Conservation (phyloP, 2,888 invertebrate species). For the Entomobrya proxima region DNA sequence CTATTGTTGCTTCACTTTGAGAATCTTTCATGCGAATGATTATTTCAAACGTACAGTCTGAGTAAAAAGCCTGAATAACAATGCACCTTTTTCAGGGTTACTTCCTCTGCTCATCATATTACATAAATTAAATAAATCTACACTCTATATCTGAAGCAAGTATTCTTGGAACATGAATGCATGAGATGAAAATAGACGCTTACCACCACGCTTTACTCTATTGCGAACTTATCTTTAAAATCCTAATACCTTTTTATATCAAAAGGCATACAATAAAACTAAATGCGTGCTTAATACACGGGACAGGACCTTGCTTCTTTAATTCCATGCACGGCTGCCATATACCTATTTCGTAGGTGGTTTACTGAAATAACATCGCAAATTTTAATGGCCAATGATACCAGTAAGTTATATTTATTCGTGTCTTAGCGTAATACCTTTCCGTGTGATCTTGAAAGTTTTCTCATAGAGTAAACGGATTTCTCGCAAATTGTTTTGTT, state of each 20-base stretch:
- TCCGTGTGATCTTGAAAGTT: constrained; percentile 56
- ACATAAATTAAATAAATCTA: constrained; percentile 34
- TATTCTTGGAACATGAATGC: background rate
- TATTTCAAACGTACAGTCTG: constrained; percentile 27
- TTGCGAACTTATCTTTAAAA: background rate
- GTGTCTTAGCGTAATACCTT: too few species aligned
- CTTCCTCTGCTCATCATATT: constrained; percentile 39
- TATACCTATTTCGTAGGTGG: background rate
- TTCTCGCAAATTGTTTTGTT: background rate
- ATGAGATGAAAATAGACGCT: background rate
- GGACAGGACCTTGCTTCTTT: constrained; percentile 27
- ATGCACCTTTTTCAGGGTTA: constrained; percentile 43
- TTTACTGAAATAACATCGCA: constrained; percentile 2
- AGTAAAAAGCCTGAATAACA: constrained; percentile 16
- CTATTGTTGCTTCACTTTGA: constrained; percentile 23
- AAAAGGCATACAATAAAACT: background rate
- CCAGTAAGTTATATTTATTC: background rate
- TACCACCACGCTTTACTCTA: background rate
- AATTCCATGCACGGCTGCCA: constrained; percentile 13
- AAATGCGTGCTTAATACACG: background rate
- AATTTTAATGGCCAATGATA: constrained; percentile 60
- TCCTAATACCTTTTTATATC: background rate
- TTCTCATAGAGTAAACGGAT: constrained; percentile 48
- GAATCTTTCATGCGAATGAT: background rate
- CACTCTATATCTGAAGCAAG: constrained; percentile 27